A percentile compares a stretch with the other conserved stretches of the same genome.
phyloP scores from a whole-genome alignment of 1,140 invertebrate species.

The Archivesica marissinica region DNA sequence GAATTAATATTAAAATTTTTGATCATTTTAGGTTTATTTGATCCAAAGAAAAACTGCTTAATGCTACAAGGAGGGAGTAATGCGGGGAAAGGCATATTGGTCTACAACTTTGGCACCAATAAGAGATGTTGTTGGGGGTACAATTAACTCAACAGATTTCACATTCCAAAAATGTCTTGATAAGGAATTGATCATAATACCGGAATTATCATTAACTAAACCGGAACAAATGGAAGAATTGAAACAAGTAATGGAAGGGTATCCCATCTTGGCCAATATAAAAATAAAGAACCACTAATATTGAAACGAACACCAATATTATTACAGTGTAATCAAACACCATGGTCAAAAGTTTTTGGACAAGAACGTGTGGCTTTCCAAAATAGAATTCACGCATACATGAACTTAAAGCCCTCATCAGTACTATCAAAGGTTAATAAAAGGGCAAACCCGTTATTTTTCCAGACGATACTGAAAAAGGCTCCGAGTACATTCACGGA shows the following conservation, averaged over 20 bases:
- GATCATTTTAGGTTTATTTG: too few relatives aligned
- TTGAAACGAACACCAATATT: conserved; percentile 19
- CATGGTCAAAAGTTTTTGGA: background rate
- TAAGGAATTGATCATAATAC: conserved; percentile 16
- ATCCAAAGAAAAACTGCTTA: too few relatives aligned
- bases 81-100: too few relatives aligned
- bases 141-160: too few relatives aligned
- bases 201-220: background rate
- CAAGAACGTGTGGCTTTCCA: background rate
- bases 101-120: too few relatives aligned
- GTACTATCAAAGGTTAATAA: background rate
- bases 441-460: background rate
- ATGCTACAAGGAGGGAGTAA: too few relatives aligned
- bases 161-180: conserved; percentile 1
- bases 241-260: conserved; percentile 31
- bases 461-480: too few relatives aligned
- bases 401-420: background rate
- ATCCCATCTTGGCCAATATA: background rate
- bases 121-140: too few relatives aligned
- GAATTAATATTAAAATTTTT: too few relatives aligned
- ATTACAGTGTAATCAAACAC: background rate
- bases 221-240: conserved; percentile 6
- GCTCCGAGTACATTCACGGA: too few relatives aligned
- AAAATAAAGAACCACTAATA: conserved; percentile 7
- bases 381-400: background rate